phyloP scores from a whole-genome alignment of 2,113 vertebrate genomes.

The Acanthisitta chloris region DNA sequence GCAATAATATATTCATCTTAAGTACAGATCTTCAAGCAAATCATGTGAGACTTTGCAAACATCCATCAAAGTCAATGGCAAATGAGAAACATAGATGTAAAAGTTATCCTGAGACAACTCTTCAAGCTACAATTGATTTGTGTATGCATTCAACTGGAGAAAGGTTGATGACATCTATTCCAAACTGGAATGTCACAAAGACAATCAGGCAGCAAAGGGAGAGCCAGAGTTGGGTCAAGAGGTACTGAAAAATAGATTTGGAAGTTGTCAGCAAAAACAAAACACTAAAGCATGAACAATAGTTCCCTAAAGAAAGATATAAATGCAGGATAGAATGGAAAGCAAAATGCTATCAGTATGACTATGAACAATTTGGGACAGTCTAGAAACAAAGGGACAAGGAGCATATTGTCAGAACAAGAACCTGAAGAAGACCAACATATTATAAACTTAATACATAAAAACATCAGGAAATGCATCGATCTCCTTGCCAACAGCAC shows the following conservation, averaged over 20 bases:
- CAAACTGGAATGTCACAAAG: not conserved
- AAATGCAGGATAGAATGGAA: not conserved
- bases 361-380: not conserved
- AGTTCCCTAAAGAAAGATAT: conserved; percentile 36
- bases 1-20: not conserved
- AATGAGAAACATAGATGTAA: not conserved
- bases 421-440: not conserved
- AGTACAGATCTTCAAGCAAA: not conserved
- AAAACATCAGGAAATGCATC: not conserved
- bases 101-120: not conserved
- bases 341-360: not conserved
- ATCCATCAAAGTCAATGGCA: not conserved
- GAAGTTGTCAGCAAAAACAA: conserved; percentile 51
- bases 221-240: conserved; percentile 56
- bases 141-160: not conserved
- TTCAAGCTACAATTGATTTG: not conserved
- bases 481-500: not conserved
- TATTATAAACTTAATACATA: not conserved
- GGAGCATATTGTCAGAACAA: not conserved
- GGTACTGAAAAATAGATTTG: conserved; percentile 31
- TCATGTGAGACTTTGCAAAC: not conserved
- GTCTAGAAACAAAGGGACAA: conserved; percentile 1
- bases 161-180: conserved; percentile 37
- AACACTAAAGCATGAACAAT: conserved; percentile 48
- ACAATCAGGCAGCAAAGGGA: conserved; percentile 39